Base-by-base conservation (phyloP, 2,888 invertebrate species). In the Amphipyra tragopoginis region DNA sequence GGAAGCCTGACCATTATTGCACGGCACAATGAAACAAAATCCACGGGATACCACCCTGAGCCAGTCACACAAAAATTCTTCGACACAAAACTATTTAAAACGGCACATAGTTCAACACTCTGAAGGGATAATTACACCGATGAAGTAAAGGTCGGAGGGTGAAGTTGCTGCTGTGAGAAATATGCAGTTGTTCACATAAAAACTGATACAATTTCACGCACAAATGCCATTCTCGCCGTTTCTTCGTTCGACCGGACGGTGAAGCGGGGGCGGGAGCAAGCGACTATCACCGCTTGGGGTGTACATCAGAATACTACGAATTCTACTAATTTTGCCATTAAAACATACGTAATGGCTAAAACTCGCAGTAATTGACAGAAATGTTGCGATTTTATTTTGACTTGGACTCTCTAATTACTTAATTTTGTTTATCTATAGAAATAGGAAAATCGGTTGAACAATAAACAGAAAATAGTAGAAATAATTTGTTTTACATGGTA, bases 1-100 rank as follows among this genome's bases (percentile, higher is more conserved):
- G 92, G 91, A 91, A 91, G 84, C 86, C 83, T 84, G 86, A 88
- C 86, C 94, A 94, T 93, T 91, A 92, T 90, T 90, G 87, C 89
- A 87, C 83, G 77, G 77, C 87, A 90, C 87, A 86, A 84, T 84
- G 86, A 89, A 88, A 90, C 86, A 79, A 86, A 90, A 89, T 90
- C 90, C 86, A 87, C 83, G 81, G 91, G 91, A 92, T 90, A 89
- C 89, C 90, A 92, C 90, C 90, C 90, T 82, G 82, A 88, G 82
- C 83, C 81, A 86, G 81, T 90, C 91, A 90, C 89, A 86, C 83
- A 85, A 84, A 84, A 83, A 86, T 88, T 86, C 83, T 85, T 86
- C 83, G 76, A 84, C 83, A 87, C 87, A 86, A 84, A 90, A 84
- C 82, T 84, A 83, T 82, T 79, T 85, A 73, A 84, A 85, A 85